phyloP scores from a whole-genome alignment of 2,797 vertebrate genomes.

The Babyrousa celebensis region DNA sequence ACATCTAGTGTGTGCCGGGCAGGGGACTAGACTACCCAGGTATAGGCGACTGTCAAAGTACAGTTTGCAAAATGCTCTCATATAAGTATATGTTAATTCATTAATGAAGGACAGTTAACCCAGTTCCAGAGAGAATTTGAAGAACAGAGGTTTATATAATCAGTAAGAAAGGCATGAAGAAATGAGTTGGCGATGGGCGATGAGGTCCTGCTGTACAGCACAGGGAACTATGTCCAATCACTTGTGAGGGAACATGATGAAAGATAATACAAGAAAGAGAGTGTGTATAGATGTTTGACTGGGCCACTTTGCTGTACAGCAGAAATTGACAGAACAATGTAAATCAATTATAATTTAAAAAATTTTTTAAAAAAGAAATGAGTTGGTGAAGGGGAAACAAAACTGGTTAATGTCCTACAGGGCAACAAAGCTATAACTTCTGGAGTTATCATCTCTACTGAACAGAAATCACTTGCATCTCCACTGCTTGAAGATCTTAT shows the following conservation, averaged over 20 bases:
- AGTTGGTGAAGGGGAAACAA: neutral
- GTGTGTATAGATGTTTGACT: no score
- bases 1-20: neutral
- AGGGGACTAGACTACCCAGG: neutral
- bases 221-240: no score
- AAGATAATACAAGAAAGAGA: no score
- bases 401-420: neutral
- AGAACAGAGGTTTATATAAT: neutral
- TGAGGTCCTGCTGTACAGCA: no score
- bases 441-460: neutral
- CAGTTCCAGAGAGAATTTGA: constrained; percentile 34
- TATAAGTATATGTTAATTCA: constrained; percentile 8
- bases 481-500: neutral
- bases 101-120: neutral
- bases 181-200: neutral
- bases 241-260: no score
- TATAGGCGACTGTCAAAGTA: neutral
- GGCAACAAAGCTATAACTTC: neutral
- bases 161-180: neutral
- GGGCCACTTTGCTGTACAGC: no score
- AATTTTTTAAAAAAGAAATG: neutral
- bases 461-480: constrained; percentile 30
- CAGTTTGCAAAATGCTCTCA: constrained; percentile 2
- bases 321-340: no score
- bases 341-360: no score